Percentiles rank a stretch among this genome's conserved stretches.
phyloP scores from a whole-genome alignment of 2,113 vertebrate genomes.

The Oplegnathus fasciatus region DNA sequence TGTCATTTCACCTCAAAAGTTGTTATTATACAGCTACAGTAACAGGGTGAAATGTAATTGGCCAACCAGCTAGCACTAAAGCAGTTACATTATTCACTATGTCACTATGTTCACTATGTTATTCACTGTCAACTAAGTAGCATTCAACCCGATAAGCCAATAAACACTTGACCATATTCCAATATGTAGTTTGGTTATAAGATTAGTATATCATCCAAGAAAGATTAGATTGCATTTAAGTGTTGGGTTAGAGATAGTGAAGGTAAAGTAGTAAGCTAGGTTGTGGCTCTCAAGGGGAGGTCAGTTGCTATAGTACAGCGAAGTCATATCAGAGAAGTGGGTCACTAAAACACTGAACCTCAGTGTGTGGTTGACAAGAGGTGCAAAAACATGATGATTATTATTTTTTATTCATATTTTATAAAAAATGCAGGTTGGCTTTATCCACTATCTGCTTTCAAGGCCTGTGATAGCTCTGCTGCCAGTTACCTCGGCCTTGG shows the following conservation, averaged over 20 bases:
- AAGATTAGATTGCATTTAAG: background rate
- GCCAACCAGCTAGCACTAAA: background rate
- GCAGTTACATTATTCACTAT: background rate
- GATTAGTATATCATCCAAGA: background rate
- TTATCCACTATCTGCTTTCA: background rate
- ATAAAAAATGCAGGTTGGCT: background rate
- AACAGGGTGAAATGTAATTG: background rate
- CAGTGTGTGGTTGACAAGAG: background rate
- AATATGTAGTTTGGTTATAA: background rate
- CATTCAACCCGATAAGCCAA: background rate
- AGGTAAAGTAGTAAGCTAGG: background rate
- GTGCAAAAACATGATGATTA: background rate
- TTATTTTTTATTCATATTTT: background rate
- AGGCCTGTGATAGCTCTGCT: background rate
- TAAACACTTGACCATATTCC: background rate
- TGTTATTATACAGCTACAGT: background rate
- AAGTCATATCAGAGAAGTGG: background rate
- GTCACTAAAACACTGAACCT: background rate
- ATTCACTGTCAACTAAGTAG: background rate
- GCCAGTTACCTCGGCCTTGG: conserved; percentile 8
- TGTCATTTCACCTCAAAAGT: conserved; percentile 15
- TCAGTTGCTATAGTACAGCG: background rate
- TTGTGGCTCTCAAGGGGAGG: background rate
- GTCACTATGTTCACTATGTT: background rate
- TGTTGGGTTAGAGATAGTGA: background rate